Percentiles rank a stretch among this genome's conserved stretches.
phyloP scores from a whole-genome alignment of 2,113 vertebrate genomes.

The Tachycineta bicolor region DNA sequence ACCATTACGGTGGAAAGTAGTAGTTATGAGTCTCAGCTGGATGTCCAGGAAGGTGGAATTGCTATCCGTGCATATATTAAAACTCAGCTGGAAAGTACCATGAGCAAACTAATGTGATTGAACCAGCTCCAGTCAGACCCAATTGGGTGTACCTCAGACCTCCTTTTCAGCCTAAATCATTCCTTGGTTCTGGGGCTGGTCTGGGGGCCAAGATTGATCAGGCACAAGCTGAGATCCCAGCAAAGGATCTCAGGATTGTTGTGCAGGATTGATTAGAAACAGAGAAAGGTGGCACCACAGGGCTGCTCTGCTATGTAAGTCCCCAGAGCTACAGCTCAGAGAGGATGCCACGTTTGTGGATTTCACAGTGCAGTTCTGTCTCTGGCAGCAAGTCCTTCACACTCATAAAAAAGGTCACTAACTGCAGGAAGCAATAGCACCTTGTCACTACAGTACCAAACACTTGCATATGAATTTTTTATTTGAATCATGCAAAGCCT shows the following conservation, averaged over 20 bases:
- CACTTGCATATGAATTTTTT: constrained; percentile 37
- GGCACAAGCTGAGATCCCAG: background rate
- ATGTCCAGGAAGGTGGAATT: background rate
- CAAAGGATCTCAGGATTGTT: background rate
- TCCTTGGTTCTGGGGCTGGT: background rate
- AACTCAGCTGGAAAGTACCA: background rate
- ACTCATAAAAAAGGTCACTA: background rate
- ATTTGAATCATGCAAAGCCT: constrained; percentile 14
- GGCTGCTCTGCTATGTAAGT: background rate
- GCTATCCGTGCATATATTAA: background rate
- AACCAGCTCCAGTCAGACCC: background rate
- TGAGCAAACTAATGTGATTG: background rate
- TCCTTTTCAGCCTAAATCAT: background rate
- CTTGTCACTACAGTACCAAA: constrained; percentile 37
- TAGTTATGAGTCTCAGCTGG: background rate
- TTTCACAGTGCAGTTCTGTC: background rate
- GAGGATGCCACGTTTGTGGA: background rate
- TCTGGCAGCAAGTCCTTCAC: background rate
- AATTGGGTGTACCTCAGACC: accelerated
- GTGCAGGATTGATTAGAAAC: background rate
- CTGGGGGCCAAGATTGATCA: background rate
- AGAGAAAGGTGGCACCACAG: background rate
- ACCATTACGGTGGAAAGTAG: background rate
- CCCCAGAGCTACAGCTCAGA: background rate
- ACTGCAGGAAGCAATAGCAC: constrained; percentile 5